Evolutionary conservation across 2,888 invertebrate species (phyloP), one percentile per base, ranked within the genome.

Genomic region (Sturmia bella): DNA sequence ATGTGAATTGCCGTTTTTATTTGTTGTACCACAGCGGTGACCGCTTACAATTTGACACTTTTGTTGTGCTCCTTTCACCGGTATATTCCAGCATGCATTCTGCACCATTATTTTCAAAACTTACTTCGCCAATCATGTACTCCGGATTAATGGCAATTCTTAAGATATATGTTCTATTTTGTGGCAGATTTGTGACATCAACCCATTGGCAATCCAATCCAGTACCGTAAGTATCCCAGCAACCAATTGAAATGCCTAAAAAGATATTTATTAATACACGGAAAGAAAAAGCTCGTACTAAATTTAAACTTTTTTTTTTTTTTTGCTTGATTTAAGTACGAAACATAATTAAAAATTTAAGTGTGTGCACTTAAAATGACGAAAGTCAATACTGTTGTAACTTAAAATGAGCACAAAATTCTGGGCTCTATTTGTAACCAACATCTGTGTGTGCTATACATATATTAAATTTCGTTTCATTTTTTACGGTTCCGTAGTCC

Each of bases 201-300:
- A 89, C 89, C 89, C 89, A 89, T 76, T 89, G 89, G 37, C 89
- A 89, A 80, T 89, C 89, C 24, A 89, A 81, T 9, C 84, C 79
- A 39, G 86, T 79, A 4, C 84, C 84, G 68, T 89, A 89, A 7
- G 85, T 85, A 77, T 89, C 89, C 12, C 88, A 66, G 41, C 89
- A 89, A 24, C 89, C 89, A 39, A 87, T 80, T 0, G 86, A 86
- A 32, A 89, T 89, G 11, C 89, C 89, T 85, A 11, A 43, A 57
- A 32, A 39, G 12, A 19, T 17, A 69, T 50, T 24, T 24, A 3
- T 54, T 9, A 52, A 17, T 17, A 17, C 17, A 17, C 45, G 15
- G n/a, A n/a, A n/a, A 39, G n/a, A n/a, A n/a, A n/a, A n/a, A n/a
- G n/a, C n/a, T n/a, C n/a, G n/a, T n/a, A n/a, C n/a, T n/a, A n/a